Evolutionary conservation across 2,797 vertebrate species (phyloP).

Genomic region (Hozukius guyotensis): DNA sequence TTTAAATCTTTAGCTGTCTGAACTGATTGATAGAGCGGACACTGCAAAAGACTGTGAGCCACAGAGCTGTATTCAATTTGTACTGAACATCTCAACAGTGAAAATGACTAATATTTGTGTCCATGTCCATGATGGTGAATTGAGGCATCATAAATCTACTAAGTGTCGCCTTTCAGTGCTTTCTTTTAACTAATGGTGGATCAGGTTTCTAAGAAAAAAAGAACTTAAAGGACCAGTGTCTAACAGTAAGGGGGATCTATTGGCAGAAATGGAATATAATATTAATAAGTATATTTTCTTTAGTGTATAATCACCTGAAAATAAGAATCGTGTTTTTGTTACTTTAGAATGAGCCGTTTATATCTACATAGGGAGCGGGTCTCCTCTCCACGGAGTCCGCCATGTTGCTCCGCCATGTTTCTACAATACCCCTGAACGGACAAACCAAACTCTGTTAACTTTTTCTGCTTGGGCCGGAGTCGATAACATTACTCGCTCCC

Average conservation of each 20-base stretch:
- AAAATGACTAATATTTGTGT: constrained; percentile 35
- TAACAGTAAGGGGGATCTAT: no score
- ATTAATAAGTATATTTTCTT: no score
- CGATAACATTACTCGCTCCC: no score
- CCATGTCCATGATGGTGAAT: constrained; percentile 6
- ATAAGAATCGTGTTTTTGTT: rapidly evolving
- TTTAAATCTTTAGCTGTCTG: constrained; percentile 35
- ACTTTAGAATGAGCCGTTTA: no score
- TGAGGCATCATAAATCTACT: constrained; percentile 9
- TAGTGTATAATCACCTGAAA: no score
- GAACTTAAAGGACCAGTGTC: neutral
- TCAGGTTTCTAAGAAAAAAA: neutral
- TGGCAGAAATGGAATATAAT: no score
- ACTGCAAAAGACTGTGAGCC: neutral
- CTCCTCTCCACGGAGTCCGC: no score
- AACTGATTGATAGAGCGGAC: constrained; percentile 44
- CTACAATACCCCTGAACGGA: no score
- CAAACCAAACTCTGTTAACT: no score
- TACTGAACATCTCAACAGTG: constrained; percentile 17
- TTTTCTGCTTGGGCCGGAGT: no score
- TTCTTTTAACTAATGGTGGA: neutral
- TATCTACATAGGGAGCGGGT: no score
- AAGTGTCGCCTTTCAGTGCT: neutral
- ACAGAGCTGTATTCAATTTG: constrained; percentile 30
- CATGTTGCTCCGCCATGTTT: no score